Conservation (phyloP, 2,797 vertebrate genomes). For the Lepidocolaptes lacrymiger region DNA sequence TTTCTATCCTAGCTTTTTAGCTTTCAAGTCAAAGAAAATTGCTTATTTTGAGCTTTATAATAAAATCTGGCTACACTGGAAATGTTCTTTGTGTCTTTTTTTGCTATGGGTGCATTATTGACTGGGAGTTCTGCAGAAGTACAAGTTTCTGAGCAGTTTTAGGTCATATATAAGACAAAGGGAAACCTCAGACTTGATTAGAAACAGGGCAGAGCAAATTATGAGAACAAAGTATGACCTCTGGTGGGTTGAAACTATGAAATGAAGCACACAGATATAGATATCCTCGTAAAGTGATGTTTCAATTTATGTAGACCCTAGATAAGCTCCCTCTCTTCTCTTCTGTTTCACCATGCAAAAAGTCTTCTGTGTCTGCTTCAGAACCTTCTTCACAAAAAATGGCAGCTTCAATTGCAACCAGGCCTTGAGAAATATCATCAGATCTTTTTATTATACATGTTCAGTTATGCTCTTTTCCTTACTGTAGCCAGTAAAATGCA, state of each 20-base stretch:
- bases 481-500: neutral
- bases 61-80: neutral
- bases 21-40: neutral
- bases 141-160: neutral
- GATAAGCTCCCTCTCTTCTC: neutral
- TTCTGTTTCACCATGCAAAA: neutral
- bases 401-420: neutral
- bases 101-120: neutral
- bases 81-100: neutral
- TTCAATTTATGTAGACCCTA: neutral
- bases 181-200: neutral
- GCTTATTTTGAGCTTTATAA: neutral
- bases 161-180: neutral
- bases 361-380: neutral
- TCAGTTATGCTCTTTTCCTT: neutral
- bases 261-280: neutral
- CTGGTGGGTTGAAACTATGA: neutral
- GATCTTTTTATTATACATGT: rapidly evolving
- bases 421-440: neutral
- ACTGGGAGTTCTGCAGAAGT: neutral
- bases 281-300: neutral
- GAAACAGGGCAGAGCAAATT: neutral
- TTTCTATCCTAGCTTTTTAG: neutral
- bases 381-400: neutral
- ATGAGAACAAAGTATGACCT: neutral